Evolutionary conservation across 2,888 invertebrate genomes (phyloP), one percentile per base, ranked within the genome.

Genomic region (Apodemia mormo): DNA sequence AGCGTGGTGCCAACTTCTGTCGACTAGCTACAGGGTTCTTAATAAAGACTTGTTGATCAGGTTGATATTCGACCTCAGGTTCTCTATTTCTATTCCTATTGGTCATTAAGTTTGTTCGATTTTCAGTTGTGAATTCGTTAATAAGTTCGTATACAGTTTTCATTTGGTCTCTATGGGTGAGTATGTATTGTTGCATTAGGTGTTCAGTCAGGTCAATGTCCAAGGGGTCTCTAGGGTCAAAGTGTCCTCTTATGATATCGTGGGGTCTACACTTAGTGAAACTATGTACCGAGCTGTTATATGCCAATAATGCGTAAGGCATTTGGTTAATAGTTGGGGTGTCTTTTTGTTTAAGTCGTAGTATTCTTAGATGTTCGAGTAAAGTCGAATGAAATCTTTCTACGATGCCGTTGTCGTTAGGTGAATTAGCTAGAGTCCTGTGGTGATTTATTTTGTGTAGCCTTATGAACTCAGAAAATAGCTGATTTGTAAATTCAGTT

Each of bases 211-310:
- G 33, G 37, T 37, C 37, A 37, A 37, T 37, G 54, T 71, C 72
- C n/a, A 66, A 65, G 12, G 71, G 72, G 58, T 74, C 72, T 7
- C 74, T 40, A 5, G 74, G 71, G 65, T 74, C 74, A 54, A 68
- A 74, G 68, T 71, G 68, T 33, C 79, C 80, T n/a, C 70, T 74
- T 14, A 79, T 74, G 2, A 80, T 8, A 1, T 79, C 78, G 1
- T 72, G 40, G 12, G 78, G 79, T 70, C 75, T 69, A 22, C 22
- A 22, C 22, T 22, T 22, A 22, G 22, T 22, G 22, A 22, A 22
- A 22, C 22, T 22, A 22, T 56, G 77, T 29, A 29, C 30, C 0
- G 74, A 73, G 68, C 71, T 75, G 66, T 77, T 79, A 49, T 79
- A 76, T 0, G 72, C 76, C 69, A 77, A 52, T n/a, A 77, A 65